Base-by-base conservation (phyloP, 2,888 invertebrate species). In the Drosophila austrosaltans region DNA sequence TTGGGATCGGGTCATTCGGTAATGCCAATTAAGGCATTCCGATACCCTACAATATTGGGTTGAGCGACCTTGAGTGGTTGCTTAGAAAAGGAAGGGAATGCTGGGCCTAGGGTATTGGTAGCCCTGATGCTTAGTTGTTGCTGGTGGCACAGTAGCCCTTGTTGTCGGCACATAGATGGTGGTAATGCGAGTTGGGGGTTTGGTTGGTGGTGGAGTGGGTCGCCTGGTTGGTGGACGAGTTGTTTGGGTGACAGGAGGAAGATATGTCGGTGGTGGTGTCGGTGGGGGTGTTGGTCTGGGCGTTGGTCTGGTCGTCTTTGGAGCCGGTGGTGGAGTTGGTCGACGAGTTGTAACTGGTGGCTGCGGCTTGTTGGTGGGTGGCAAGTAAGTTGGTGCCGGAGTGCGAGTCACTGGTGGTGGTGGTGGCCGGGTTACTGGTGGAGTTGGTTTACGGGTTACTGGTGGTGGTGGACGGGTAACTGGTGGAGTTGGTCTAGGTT, bases 81-180 rank as follows among this genome's bases (percentile, higher is more conserved):
- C 66, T 85, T 91, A 91, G 79, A 87, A 92, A 48, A 81, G 78
- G 75, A 92, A 91, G 66, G 90, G 88, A 77, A 89, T 74, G 66
- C 74, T 87, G 70, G 92, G 91, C 64, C 40, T 72, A 53, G 91
- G 92, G 64, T 92, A 91, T 36, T 78, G 79, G 80, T 91, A 91
- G 69, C 91, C 91, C 63, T 77, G 59, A 64, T 75, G 82, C 68
- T 76, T 85, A 74, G 80, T 85, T 28, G 89, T 66, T 59, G 69
- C 64, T 68, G 74, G 72, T 59, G 81, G 85, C 60, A 74, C 72
- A 57, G 40, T 79, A 75, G 69, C 75, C 68, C 75, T 77, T 53
- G 83, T 81, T 57, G 81, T 61, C 61, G 86, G 84, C 36, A 88
- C 64, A 61, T 86, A 86, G 5, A 78, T 76, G 40, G 88, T 64